Conservation (phyloP, 2,888 invertebrate genomes). For the Quadriops clusia region DNA sequence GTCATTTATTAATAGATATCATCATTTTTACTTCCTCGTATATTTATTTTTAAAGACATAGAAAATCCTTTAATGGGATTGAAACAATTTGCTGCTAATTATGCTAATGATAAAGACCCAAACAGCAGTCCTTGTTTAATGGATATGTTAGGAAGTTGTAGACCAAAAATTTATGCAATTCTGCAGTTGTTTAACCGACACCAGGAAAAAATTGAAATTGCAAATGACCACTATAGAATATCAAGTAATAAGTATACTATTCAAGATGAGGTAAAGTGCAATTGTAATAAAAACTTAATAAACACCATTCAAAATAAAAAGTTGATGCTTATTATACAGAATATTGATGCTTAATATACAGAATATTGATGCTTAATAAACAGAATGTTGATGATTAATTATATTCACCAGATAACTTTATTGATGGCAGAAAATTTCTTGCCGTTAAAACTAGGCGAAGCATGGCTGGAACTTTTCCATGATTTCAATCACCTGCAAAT, state of each 20-base stretch:
- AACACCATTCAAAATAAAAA: too few species aligned
- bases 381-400: too few species aligned
- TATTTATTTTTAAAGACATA: constrained; percentile 24
- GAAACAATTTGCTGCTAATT: constrained; percentile 30
- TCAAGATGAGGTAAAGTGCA: constrained; percentile 9
- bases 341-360: too few species aligned
- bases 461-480: constrained; percentile 34
- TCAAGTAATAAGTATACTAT: not conserved
- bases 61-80: constrained; percentile 35
- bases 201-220: constrained; percentile 25
- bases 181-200: constrained; percentile 31
- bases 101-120: constrained; percentile 21
- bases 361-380: too few species aligned
- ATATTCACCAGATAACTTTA: constrained; percentile 31
- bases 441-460: constrained; percentile 35
- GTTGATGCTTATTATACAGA: too few species aligned
- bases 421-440: constrained; percentile 36
- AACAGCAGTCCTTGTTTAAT: constrained; percentile 29
- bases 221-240: constrained; percentile 34
- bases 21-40: too few species aligned
- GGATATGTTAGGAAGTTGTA: constrained; percentile 34
- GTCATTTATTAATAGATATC: too few species aligned
- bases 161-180: constrained; percentile 39
- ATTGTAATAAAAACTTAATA: too few species aligned
- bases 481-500: constrained; percentile 31